These are phyloP conservation scores for Phalacrocorax brasilianus DNA, from an alignment of 2,113 vertebrate genomes.

Conservation along the genomic window DNA sequence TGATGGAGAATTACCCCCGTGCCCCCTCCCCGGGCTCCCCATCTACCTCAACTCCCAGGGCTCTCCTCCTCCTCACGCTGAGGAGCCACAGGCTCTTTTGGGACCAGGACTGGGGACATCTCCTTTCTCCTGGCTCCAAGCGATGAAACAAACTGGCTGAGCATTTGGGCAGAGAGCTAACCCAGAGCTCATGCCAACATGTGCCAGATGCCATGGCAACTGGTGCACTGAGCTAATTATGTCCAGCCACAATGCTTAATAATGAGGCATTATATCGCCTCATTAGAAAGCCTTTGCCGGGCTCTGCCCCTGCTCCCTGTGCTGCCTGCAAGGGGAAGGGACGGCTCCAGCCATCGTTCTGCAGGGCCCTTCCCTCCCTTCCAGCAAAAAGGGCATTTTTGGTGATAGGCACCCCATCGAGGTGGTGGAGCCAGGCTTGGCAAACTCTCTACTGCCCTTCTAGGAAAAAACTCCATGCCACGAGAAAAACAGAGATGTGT, in stretches of 20 bases:
- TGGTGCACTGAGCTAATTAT: background rate
- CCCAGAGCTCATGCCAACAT: background rate
- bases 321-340: background rate
- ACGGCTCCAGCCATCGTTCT: background rate
- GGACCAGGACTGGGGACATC: background rate
- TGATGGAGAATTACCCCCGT: background rate
- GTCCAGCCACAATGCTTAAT: background rate
- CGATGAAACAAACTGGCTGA: background rate
- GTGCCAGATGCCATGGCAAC: background rate
- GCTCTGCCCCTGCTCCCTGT: background rate
- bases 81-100: background rate
- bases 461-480: background rate
- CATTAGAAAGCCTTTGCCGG: background rate
- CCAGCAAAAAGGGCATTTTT: background rate
- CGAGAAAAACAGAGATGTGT: accelerated
- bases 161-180: background rate
- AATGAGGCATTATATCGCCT: background rate
- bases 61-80: background rate
- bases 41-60: background rate
- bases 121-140: background rate
- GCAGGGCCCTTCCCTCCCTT: background rate
- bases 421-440: background rate
- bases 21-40: background rate
- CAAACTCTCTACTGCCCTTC: background rate
- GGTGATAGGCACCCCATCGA: accelerated